Evolutionary conservation across 2,888 invertebrate genomes (phyloP), one percentile per base, ranked within the genome.

Genomic region (Megalurothrips usitatus): DNA sequence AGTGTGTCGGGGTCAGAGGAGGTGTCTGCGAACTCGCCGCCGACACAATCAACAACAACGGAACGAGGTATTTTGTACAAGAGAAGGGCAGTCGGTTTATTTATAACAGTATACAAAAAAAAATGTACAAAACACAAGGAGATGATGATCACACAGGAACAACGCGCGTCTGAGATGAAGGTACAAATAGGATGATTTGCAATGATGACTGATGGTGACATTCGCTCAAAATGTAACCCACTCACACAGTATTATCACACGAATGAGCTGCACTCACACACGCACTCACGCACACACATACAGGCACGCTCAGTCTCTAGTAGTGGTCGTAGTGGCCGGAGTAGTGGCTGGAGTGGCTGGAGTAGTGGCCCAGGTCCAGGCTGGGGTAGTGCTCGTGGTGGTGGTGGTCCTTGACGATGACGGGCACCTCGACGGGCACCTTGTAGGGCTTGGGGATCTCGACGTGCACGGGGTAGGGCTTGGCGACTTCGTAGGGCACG

Each of bases 401-500:
- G 23, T 68, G 68, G 68, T 75, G 68, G 68, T 75, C 68, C 68
- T 75, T 75, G 17, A 83, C 82, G 68, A 82, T 81, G 79, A 82
- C 81, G 17, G 83, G 82, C 0, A 82, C 82, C 58, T 82, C 79
- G 68, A 83, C 82, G n/a, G 81, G 83, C 47, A 80, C 82, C 78
- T 83, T 82, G 0, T 83, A 83, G n/a, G 83, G 83, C 52, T 82
- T 81, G 8, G 83, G 83, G 23, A 83, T 26, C 23, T 26, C 26
- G 68, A 75, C 68, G 68, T 75, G 68, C 68, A 75, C 68, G 68
- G 68, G 68, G 68, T 75, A 75, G 68, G 68, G 68, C 68, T 75
- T 82, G n/a, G 83, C 82, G 43, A 82, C 83, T 79, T 83, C 83
- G 23, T 83, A 83, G 28, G 81, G 82, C 63, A 83, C 83, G 48